These are phyloP conservation scores for Channa argus DNA, from an alignment of 2,113 vertebrate genomes.

Conservation along the genomic window DNA sequence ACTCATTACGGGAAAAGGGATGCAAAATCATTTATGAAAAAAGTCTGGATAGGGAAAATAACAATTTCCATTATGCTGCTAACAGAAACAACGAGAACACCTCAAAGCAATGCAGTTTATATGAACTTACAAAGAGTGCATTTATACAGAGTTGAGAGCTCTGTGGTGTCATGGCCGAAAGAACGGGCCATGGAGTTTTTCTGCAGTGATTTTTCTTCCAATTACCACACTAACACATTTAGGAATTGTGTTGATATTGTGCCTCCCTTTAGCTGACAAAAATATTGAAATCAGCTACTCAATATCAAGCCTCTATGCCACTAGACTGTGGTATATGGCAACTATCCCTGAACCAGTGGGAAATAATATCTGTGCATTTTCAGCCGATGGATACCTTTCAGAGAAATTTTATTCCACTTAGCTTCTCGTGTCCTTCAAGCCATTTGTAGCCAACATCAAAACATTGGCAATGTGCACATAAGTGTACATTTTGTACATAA, in stretches of 20 bases:
- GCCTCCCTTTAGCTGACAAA: slow-evolving; percentile 1
- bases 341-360: background rate
- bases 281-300: background rate
- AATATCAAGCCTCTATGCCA: slow-evolving; percentile 4
- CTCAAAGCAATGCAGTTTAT: slow-evolving; percentile 8
- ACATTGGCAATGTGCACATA: background rate
- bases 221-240: slow-evolving; percentile 33
- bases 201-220: slow-evolving; percentile 18
- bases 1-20: slow-evolving; percentile 54
- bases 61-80: slow-evolving; percentile 39
- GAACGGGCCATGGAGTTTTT: background rate
- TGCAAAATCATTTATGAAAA: slow-evolving; percentile 46
- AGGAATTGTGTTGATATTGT: slow-evolving; percentile 23
- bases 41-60: slow-evolving; percentile 25
- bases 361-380: slow-evolving; percentile 3
- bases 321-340: background rate
- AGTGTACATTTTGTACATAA: background rate
- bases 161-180: slow-evolving; percentile 13
- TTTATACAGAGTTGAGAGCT: slow-evolving; percentile 10
- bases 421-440: background rate
- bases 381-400: slow-evolving; percentile 4
- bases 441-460: slow-evolving; percentile 8
- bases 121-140: slow-evolving; percentile 31
- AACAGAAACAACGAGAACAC: slow-evolving; percentile 29
- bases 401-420: slow-evolving; percentile 3